These are phyloP conservation scores for Sipha maydis DNA, from an alignment of 2,888 invertebrate species.

Conservation along the genomic window DNA sequence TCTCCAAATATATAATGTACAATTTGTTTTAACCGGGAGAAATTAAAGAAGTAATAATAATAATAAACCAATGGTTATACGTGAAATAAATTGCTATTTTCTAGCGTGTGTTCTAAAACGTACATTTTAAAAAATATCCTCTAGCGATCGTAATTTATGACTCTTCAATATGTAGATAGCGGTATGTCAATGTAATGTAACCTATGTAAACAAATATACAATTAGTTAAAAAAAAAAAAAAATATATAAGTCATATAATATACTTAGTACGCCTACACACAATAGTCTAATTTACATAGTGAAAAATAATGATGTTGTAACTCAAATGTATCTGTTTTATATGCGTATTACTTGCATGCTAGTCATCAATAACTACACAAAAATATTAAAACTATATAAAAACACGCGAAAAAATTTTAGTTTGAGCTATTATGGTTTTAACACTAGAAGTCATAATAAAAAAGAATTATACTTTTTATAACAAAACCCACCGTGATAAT, in stretches of 20 bases:
- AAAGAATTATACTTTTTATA: too few relatives aligned
- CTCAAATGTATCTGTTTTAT: not conserved
- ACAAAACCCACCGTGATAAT: too few relatives aligned
- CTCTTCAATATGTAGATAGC: not conserved
- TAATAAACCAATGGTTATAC: not conserved
- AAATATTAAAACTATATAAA: too few relatives aligned
- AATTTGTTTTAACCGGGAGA: not conserved
- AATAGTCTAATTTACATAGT: not conserved
- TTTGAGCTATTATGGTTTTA: too few relatives aligned
- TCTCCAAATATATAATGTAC: not conserved
- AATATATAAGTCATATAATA: not conserved
- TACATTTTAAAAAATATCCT: not conserved
- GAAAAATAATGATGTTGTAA: not conserved
- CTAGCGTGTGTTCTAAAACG: not conserved
- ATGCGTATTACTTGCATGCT: too few relatives aligned
- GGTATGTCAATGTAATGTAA: not conserved
- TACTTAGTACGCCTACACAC: not conserved
- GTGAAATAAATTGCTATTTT: not conserved
- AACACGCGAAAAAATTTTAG: too few relatives aligned
- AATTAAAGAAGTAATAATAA: not conserved
- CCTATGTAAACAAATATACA: not conserved
- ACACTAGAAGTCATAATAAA: too few relatives aligned
- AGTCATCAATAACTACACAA: too few relatives aligned
- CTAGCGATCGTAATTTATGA: not conserved
- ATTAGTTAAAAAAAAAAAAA: not conserved